These are phyloP conservation scores for Thunnus albacares DNA, from an alignment of 2,797 vertebrate species.

Conservation along the genomic window DNA sequence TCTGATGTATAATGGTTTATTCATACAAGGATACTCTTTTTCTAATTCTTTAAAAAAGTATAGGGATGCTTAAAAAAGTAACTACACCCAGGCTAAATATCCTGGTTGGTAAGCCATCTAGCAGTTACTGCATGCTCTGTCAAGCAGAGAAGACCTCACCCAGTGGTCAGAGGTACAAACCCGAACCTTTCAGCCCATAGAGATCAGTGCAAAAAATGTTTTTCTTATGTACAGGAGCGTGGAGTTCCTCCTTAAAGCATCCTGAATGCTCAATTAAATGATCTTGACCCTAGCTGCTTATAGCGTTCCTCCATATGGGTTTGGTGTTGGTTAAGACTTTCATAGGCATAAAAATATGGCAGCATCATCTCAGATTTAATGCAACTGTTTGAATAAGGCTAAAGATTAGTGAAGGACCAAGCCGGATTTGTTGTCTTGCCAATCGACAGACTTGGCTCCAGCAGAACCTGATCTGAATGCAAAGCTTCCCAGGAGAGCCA, in stretches of 20 bases:
- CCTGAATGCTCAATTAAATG: slow-evolving; percentile 17
- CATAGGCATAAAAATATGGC: slow-evolving; percentile 28
- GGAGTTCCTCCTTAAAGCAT: neutral
- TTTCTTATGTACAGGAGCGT: neutral
- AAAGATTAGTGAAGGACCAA: slow-evolving; percentile 61
- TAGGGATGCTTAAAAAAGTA: neutral
- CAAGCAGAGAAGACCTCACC: neutral
- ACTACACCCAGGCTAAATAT: neutral
- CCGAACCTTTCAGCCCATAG: neutral
- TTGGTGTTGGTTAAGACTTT: too few relatives aligned
- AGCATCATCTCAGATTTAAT: slow-evolving; percentile 50
- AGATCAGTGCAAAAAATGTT: neutral
- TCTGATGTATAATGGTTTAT: too few relatives aligned
- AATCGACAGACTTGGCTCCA: slow-evolving; percentile 61
- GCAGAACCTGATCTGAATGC: slow-evolving; percentile 62
- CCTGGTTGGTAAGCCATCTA: neutral
- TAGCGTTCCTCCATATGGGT: neutral
- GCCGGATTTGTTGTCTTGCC: slow-evolving; percentile 66
- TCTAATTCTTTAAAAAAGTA: neutral
- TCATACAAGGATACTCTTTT: too few relatives aligned
- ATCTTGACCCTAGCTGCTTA: neutral
- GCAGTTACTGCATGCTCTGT: neutral
- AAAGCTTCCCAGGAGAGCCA: slow-evolving; percentile 54
- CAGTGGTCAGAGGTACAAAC: neutral
- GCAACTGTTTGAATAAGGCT: slow-evolving; percentile 51